Evolutionary conservation across 1,140 invertebrate genomes (phyloP), one percentile per base, ranked within the genome.

Genomic region (Lordiphosa clarofinis): DNA sequence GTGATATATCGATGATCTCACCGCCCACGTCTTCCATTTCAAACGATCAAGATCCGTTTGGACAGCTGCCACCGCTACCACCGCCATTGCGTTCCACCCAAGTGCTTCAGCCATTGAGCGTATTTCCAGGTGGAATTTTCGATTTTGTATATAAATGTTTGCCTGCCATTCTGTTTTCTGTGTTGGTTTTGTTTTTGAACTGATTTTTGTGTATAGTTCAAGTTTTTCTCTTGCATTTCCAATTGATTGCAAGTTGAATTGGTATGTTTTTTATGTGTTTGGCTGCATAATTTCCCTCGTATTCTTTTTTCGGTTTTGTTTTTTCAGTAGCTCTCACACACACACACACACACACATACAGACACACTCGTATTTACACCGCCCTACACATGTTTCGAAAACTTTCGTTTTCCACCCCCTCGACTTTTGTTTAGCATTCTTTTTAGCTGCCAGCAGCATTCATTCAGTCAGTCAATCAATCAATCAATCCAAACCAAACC

Each of bases 61-160:
- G 87, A 87, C 81, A 88, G 74, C 70, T 89, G 74, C 88, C 88
- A 71, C 88, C 88, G 69, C 86, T 89, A 73, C 87, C 87, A 79
- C 88, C 88, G 79, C 88, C 88, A 72, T 69, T 89, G 88, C 88
- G 88, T 89, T 89, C 88, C 74, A 89, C 88, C 73, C 88, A 89
- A 89, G 87, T 89, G 73, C 75, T 89, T 62, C 86, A 89, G 84
- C 87, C 88, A 63, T 74, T 89, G 75, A 87, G 87, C 75, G 88
- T 88, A 70, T 89, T 89, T 89, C 88, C 88, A 89, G 88, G 88
- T 89, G 84, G 65, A 46, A 67, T 28, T 52, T 56, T 56, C 13
- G 11, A 7, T 11, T 12, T 5, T 49, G 13, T 59, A 28, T 58
- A 4, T 21, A 21, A 2, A 21, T 69, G 43, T 43, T 37, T 39